Evolutionary conservation across 2,888 invertebrate species (phyloP).

Genomic region (Hirtodrosophila confusa): DNA sequence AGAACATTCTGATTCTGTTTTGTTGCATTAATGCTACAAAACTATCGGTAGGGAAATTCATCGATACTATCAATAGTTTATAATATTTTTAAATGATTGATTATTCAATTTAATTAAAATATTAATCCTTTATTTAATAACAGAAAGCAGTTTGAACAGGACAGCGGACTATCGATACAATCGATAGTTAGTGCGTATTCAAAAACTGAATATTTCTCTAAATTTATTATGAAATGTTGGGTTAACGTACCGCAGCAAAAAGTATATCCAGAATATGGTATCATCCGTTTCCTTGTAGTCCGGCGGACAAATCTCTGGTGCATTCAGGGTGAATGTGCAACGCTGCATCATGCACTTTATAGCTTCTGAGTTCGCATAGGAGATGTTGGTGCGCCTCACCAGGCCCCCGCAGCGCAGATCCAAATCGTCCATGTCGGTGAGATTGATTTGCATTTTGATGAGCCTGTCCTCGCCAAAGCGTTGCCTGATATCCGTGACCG

Average conservation of each 20-base stretch:
- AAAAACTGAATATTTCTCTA: too few species aligned
- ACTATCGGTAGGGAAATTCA: too few species aligned
- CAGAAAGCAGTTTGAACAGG: too few species aligned
- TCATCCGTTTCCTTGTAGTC: constrained; percentile 92
- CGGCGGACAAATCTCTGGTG: constrained; percentile 91
- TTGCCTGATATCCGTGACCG: constrained; percentile 89
- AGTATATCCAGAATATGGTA: constrained; percentile 93
- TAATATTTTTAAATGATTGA: too few species aligned
- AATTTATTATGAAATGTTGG: not conserved
- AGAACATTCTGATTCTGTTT: too few species aligned
- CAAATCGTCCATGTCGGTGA: constrained; percentile 89
- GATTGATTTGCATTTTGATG: constrained; percentile 88
- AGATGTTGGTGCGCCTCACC: constrained; percentile 88
- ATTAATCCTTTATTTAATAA: too few species aligned
- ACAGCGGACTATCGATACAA: too few species aligned
- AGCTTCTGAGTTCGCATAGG: constrained; percentile 87
- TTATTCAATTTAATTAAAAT: too few species aligned
- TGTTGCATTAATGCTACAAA: too few species aligned
- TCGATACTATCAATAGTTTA: too few species aligned
- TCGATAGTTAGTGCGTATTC: too few species aligned
- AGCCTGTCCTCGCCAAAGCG: constrained; percentile 88
- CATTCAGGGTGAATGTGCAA: constrained; percentile 90
- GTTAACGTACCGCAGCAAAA: constrained; percentile 85
- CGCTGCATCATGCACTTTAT: constrained; percentile 91
- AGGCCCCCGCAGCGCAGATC: constrained; percentile 91